Base-by-base conservation (phyloP, 92 coral and sea anemone genomes). In the Scolanthus callimorphus region DNA sequence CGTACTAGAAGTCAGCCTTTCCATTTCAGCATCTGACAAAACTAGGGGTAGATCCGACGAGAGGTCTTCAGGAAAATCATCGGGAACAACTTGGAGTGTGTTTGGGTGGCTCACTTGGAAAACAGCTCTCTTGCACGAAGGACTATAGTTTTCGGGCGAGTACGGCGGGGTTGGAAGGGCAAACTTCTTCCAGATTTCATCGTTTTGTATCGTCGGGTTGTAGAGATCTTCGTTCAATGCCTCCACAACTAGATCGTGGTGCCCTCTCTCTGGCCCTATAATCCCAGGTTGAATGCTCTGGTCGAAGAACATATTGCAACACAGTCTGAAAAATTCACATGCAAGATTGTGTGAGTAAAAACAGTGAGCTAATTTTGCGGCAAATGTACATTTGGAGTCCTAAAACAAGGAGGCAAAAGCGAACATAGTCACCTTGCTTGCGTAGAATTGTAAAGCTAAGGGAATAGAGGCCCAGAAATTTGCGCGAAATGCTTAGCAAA, bases 161-260 rank as follows among this genome's bases (percentile, higher is more conserved):
- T 86, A 94, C 45, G 99, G 99, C 39, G 99, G 99, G 20, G 99
- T 94, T 2, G 96, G 99, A 0, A 94, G 84, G 17, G 91, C 80
- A 39, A 80, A 69, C 44, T 85, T 84, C 76, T 81, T 88, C 89
- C 85, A 78, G 62, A 82, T 68, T 13, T 81, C 95, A 37, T 94
- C 99, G 60, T 52, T 83, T 21, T 55, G 77, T 10, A 77, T 47
- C 4, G 67, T 60, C 2, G 90, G 79, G 25, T 63, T 77, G 78
- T 74, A 94, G 44, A 89, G 57, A 11, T 89, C 95, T 38, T 94
- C 99, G 45, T 62, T 59, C 37, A 74, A 47, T 20, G 67, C 65
- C 30, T 91, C 97, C 50, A 70, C 46, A 8, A 77, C 46, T 30
- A 78, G 59, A 27, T 84, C 88, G 61, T 74, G 82, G 3, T 53